phyloP scores from a whole-genome alignment of 2,888 invertebrate species.

The Rapana venosa region DNA sequence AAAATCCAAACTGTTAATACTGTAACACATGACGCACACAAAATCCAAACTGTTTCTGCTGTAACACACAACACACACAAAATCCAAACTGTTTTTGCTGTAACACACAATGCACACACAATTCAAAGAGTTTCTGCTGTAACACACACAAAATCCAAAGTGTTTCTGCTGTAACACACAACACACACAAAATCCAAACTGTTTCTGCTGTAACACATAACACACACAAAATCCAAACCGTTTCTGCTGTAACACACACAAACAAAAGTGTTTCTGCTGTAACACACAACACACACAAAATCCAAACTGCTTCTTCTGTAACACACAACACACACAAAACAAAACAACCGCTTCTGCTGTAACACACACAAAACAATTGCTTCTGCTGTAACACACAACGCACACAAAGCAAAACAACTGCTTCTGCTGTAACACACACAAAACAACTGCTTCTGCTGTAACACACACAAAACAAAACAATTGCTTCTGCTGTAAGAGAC shows the following conservation, averaged over 20 bases:
- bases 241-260: conserved; percentile 84
- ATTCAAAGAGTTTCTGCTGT: conserved; percentile 91
- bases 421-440: conserved; percentile 83
- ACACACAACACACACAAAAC: too few relatives aligned
- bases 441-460: conserved; percentile 85
- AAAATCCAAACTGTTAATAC: too few relatives aligned
- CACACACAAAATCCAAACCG: conserved; percentile 80
- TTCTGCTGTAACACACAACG: conserved; percentile 83
- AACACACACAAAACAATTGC: conserved; percentile 77
- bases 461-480: conserved; percentile 35
- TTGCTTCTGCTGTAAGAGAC: conserved; percentile 86
- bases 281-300: conserved; percentile 44
- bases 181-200: conserved; percentile 77
- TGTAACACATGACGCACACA: conserved; percentile 77
- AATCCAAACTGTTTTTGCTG: conserved; percentile 90
- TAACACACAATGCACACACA: conserved; percentile 69
- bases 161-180: conserved; percentile 85
- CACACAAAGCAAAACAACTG: too few relatives aligned
- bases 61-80: conserved; percentile 68
- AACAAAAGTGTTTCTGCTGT: conserved; percentile 85
- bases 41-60: conserved; percentile 91
- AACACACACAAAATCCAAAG: conserved; percentile 40
- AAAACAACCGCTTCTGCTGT: conserved; percentile 91
- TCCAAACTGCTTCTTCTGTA: too few relatives aligned
- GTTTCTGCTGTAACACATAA: conserved; percentile 84